Base-by-base conservation (phyloP, 2,888 invertebrate genomes). In the Agonopterix arenella region DNA sequence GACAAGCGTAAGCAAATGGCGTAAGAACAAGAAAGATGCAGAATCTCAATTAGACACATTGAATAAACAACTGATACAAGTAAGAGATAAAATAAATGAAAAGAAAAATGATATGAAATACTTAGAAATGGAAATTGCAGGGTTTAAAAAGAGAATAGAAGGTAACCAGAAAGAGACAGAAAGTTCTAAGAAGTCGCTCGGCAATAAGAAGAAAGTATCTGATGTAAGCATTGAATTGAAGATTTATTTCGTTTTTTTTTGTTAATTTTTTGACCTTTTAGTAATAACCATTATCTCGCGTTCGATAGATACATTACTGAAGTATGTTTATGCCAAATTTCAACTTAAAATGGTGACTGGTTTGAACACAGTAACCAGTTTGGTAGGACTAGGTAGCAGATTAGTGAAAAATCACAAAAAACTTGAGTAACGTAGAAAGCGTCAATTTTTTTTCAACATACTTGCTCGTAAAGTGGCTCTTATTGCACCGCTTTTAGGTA, bases 1-100 rank as follows among this genome's bases (percentile, higher is more conserved):
- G 52, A 45, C 49, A 11, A 81, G 73, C 55, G 58, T 61, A 36
- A 56, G 51, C 4, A 84, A 81, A 63, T 88, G 85, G 85, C 76
- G 80, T 0, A 79, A 75, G 57, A 78, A 72, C 49, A 79, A 74
- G 48, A 80, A 77, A 58, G 83, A 85, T 37, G 50, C 85, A 36
- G 84, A 85, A 55, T 60, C 64, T 8, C 68, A 85, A 69, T 36
- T 79, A 44, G 54, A 51, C n/a, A 70, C 58, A 40, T 48, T 84
- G 8, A 58, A 63, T 7, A 80, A 79, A 55, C 69, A 66, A 49
- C 64, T 66, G 4, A 56, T 68, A 50, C 81, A 84, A 41, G 75
- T 81, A 2, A 64, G 28, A 4, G 73, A 78, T 5, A 83, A 77
- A 55, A 66, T 64, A 2, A 61, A 67, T 28, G 70, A 78, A 50